Base-by-base conservation (phyloP, 2,113 vertebrate genomes). In the Tragelaphus imberbis region DNA sequence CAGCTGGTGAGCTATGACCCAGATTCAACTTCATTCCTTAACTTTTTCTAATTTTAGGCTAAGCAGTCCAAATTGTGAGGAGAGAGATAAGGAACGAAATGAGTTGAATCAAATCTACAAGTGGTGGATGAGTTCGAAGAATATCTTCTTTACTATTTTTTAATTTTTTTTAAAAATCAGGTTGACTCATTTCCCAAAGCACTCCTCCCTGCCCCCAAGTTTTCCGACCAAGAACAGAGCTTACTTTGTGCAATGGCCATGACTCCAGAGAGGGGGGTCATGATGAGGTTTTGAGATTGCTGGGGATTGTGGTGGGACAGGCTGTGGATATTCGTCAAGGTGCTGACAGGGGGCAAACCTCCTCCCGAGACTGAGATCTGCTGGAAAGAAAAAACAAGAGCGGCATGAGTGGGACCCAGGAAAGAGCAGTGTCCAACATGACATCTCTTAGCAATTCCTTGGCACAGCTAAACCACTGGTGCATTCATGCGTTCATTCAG, bases 221-320 rank as follows among this genome's bases (percentile, higher is more conserved):
- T 81, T 93, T 68, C 84, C 44, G 53, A 88, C 61, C 30, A 15
- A 96, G 87, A 90, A 65, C 2, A 61, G 85, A 89, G 58, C 99
- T 99, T 98, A 99, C 99, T 99, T 98, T 99, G 99, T 96, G 99
- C 99, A 85, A 99, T 99, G 97, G 99, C 99, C 99, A 99, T 99
- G 99, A 99, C 99, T 97, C 99, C 99, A 1, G 99, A 99, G n/a
- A 99, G 99, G 28, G 99, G 99, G 2, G 99, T 98, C 99, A 99
- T 99, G 99, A 99, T 99, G 98, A 99, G 99, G 98, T 99, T 99
- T 97, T 99, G 99, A 79, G 99, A 99, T 98, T 99, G 99, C 98
- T 99, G 99, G 10, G 99, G 99, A 96, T 99, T 99, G 98, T 99
- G 99, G 99, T 99, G 99, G 65, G 99, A 98, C 91, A 99, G 97